phyloP scores from a whole-genome alignment of 2,888 invertebrate genomes.

The Lapara coniferarum region DNA sequence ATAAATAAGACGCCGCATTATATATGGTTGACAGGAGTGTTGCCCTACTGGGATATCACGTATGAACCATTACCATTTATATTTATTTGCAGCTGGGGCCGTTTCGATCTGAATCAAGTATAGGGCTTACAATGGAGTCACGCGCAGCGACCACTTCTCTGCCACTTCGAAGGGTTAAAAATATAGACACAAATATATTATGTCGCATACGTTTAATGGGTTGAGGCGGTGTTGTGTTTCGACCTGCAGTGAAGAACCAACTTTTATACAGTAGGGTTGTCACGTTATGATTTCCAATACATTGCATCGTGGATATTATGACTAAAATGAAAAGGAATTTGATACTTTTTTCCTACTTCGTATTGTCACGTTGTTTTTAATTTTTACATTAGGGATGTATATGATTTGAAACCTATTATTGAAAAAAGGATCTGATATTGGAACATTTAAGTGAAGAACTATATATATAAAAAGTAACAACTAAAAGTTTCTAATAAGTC shows the following conservation, averaged over 20 bases:
- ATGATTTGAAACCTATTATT: too few relatives aligned
- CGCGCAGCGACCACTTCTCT: constrained; percentile 53
- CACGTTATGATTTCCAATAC: not conserved
- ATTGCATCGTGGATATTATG: not conserved
- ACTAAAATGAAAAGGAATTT: too few relatives aligned
- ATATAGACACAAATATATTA: constrained; percentile 23
- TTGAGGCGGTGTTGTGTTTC: constrained; percentile 3
- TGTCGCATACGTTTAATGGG: constrained; percentile 11
- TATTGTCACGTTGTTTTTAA: too few relatives aligned
- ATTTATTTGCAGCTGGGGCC: constrained; percentile 53
- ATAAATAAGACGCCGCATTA: constrained; percentile 41
- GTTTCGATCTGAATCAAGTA: constrained; percentile 48
- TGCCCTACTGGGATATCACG: constrained; percentile 44
- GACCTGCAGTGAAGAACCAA: not conserved
- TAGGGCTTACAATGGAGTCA: constrained; percentile 58
- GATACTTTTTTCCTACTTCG: too few relatives aligned
- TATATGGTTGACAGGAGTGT: constrained; percentile 42
- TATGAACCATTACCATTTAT: constrained; percentile 55
- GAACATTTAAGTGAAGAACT: too few relatives aligned
- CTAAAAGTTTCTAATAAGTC: too few relatives aligned
- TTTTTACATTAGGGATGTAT: too few relatives aligned
- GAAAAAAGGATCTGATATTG: too few relatives aligned
- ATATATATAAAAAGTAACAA: too few relatives aligned
- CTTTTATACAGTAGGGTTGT: not conserved
- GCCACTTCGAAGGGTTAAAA: constrained; percentile 18